Base-by-base conservation (phyloP, 2,113 vertebrate species). In the Ptychochromis oligacanthus region DNA sequence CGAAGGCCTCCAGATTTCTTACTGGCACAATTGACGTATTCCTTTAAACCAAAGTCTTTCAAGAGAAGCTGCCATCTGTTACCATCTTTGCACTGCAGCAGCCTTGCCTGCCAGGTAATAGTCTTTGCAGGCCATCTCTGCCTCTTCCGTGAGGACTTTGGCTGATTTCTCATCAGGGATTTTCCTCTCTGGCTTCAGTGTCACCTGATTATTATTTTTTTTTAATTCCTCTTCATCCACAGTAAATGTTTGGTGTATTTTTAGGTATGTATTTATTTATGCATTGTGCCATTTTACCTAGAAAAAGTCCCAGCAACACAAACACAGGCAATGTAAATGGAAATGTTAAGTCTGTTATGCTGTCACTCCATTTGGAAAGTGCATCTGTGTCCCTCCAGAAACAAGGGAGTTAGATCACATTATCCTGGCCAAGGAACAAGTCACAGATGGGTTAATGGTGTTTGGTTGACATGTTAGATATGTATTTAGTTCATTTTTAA, bases 251-350 rank as follows among this genome's bases (percentile, higher is more conserved):
- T 96, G 94, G 94, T 90, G 86, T 94, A 95, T 81, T 91, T 81
- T 91, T 95, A 95, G 89, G 79, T 87, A 79, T 88, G 87, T 91
- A 80, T 79, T 82, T 82, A 89, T 86, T 87, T 89, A 90, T 85
- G 89, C 91, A 81, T 79, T 81, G 91, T 94, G 91, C 74, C 81
- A 84, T 93, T 90, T 95, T 95, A 94, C 96, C 95, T 95, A 88
- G 81, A 93, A 97, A 95, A 97, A 95, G 96, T 97, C 95, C 96
- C 96, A 96, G 96, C 96, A 97, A 97, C 97, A 97, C 96, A 97
- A 97, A 97, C 96, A 97, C 96, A 96, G 96, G 97, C 96, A 97
- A 97, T 97, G 95, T 96, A 96, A 97, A 97, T 96, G 95, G 97
- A 97, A 97, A 97, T 95, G 96, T 95, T 96, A 94, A 94, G 92